Evolutionary conservation across 2,113 vertebrate genomes (phyloP).

Genomic region (Alligator mississippiensis): DNA sequence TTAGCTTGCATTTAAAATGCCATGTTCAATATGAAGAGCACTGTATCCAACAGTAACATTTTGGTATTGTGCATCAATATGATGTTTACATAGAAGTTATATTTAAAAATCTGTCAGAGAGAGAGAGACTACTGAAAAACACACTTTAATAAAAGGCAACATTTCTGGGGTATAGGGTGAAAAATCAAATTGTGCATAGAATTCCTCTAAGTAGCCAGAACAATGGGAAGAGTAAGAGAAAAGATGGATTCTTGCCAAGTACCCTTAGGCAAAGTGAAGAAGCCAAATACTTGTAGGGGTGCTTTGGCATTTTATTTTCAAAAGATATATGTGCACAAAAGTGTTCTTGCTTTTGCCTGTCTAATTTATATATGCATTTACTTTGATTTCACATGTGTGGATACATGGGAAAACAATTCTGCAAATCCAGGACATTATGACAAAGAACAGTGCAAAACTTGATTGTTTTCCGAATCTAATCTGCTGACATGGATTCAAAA

Average conservation of each 20-base stretch:
- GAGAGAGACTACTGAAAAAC: accelerated
- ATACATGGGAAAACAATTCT: neutral
- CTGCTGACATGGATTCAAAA: neutral
- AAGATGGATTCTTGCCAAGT: neutral
- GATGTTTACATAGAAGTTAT: accelerated
- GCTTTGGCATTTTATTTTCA: neutral
- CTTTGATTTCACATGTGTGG: neutral
- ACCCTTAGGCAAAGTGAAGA: neutral
- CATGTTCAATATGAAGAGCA: neutral
- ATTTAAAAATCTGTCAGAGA: neutral
- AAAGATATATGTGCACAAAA: neutral
- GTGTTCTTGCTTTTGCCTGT: neutral
- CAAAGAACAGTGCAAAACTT: neutral
- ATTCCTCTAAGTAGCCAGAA: neutral
- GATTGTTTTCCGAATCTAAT: accelerated
- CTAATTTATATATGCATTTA: neutral
- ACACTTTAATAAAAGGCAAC: neutral
- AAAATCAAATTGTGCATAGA: neutral
- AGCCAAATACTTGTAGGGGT: neutral
- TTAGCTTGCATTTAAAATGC: neutral
- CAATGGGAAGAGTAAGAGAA: neutral
- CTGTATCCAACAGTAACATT: neutral
- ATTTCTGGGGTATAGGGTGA: neutral
- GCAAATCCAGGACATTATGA: neutral
- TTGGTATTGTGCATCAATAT: neutral